Base-by-base conservation (phyloP, 1,140 invertebrate species). In the Drosophila ficusphila region DNA sequence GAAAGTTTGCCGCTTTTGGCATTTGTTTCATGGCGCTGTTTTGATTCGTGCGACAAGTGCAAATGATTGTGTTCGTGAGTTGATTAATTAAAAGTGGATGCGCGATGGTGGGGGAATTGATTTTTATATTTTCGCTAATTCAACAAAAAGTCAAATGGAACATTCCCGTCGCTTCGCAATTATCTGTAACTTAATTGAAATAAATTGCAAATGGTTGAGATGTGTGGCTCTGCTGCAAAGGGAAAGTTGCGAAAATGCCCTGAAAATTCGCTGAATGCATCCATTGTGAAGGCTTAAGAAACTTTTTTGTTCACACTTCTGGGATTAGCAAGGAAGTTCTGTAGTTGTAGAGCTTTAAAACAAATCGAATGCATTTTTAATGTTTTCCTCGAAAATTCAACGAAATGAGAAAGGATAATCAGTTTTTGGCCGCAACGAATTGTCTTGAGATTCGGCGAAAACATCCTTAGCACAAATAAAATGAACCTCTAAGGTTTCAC, bases 1-100 rank as follows among this genome's bases (percentile, higher is more conserved):
- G 70, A 81, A 81, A 67, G 71, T 71, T 81, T 61, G 53, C 25
- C 49, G 12, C 27, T 61, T 61, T 61, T 58, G 57, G 57, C 57
- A 38, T 62, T 38, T 31, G 62, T 39, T 64, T 21, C 33, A 23
- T 69, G 67, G 46, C 53, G 29, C 46, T 33, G 46, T 57, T 52
- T 57, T 52, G 23, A 39, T 29, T 44, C 29, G 27, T 23, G 62
- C 36, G 62, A 67, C 62, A 65, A 67, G 62, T 67, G 62, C 62
- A 67, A 65, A 67, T 67, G 58, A 67, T 67, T 64, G 62, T 62
- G 14, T 27, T 57, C 49, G 27, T 9, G 12, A 57, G 53, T 52
- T 57, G 53, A 57, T 57, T 57, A 57, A 52, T 74, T 69, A 23
- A 27, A 48, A 25, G 27, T 11, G 33, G 41, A 47, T 39, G 25